These are phyloP conservation scores for Archegozetes longisetosus DNA, from an alignment of 1,140 invertebrate genomes.

Conservation along the genomic window DNA sequence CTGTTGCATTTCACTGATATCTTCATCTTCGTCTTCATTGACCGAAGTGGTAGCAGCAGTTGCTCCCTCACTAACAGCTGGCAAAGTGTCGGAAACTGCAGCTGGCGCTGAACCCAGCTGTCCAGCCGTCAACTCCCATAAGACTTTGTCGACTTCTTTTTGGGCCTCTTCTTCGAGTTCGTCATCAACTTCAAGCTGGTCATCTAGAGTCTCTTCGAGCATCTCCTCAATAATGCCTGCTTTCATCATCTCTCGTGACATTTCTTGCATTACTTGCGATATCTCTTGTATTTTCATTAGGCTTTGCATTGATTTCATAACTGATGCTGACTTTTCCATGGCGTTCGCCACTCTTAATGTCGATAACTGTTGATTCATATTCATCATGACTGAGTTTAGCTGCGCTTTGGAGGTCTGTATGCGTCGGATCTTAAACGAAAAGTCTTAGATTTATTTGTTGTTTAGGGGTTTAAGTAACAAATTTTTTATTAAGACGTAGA, in stretches of 20 bases:
- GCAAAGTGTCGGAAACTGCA: constrained; percentile 33
- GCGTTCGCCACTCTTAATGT: constrained; percentile 76
- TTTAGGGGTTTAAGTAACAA: no score
- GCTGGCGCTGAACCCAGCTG: constrained; percentile 60
- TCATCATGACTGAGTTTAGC: constrained; percentile 84
- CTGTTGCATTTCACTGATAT: constrained; percentile 67
- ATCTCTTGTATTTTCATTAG: constrained; percentile 80
- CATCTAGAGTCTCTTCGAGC: constrained; percentile 93
- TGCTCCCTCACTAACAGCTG: constrained; percentile 26
- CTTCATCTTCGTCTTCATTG: constrained; percentile 56
- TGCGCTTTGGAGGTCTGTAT: constrained; percentile 94
- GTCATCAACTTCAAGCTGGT: constrained; percentile 56
- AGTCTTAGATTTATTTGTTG: neutral
- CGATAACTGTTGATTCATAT: constrained; percentile 95
- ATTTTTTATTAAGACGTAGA: no score
- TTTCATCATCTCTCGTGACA: constrained; percentile 98
- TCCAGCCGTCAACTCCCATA: constrained; percentile 88
- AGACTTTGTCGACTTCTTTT: constrained; percentile 82
- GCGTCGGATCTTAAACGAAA: constrained; percentile 44
- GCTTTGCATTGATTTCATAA: constrained; percentile 93
- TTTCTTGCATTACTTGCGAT: constrained; percentile 84
- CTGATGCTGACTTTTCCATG: constrained; percentile 78
- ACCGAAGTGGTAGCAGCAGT: constrained; percentile 42
- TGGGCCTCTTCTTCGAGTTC: constrained; percentile 85
- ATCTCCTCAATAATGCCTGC: constrained; percentile 99